Evolutionary conservation across 1,140 invertebrate species (phyloP), one percentile per base, ranked within the genome.

Genomic region (Campoletis sonorensis): DNA sequence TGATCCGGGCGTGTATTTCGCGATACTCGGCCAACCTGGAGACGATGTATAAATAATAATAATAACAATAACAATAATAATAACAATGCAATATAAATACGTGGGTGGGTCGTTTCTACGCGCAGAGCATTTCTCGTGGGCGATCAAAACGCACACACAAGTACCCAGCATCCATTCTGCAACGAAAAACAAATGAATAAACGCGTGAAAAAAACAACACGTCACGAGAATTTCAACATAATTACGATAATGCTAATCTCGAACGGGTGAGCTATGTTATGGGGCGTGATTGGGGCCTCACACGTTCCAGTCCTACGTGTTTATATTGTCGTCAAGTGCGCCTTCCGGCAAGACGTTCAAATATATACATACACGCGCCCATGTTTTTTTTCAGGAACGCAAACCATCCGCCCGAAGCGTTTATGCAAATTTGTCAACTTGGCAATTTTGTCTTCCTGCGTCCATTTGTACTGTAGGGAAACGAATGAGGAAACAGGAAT

Each of bases 201-300:
- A n/a, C n/a, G n/a, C n/a, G n/a, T n/a, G n/a, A 64, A 64, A 64
- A 64, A 64, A 26, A 64, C 13, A 21, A 70, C 26, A 5, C 26
- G 23, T n/a, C 73, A 23, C 16, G 49, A 61, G 30, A n/a, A 37
- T 78, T 78, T 78, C 76, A 61, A 78, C 76, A 78, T 78, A 78
- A 78, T 78, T 78, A 78, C 58, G 58, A 78, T 78, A 18, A 78
- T 78, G 76, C 54, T 67, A 78, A 78, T 78, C 33, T 16, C 4
- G 5, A 70, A 78, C 76, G 18, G 61, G 18, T n/a, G 76, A n/a
- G 54, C 58, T 64, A 45, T 61, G 58, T 45, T 78, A 67, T 61
- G 58, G 67, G 67, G 30, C 33, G 76, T 78, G 30, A 78, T 64
- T 78, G 37, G 27, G 8, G 33, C 21, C 30, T 23, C 30, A 75